Conservation (phyloP, 2,888 invertebrate species). For the Automeris io region DNA sequence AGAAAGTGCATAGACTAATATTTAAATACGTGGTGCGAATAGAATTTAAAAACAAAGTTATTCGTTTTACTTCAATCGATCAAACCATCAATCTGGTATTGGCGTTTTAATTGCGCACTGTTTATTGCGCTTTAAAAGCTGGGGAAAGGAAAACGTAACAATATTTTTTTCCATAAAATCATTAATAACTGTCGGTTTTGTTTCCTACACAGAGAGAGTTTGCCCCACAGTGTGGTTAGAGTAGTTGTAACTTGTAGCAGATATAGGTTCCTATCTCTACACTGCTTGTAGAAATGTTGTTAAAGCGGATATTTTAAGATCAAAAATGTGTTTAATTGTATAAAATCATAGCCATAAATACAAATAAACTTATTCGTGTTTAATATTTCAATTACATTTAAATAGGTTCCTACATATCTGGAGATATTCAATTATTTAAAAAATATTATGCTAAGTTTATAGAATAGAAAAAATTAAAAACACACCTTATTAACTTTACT, state of each 20-base stretch:
- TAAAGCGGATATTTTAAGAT: too few species aligned
- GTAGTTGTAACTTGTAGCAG: slow-evolving; percentile 22
- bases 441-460: too few species aligned
- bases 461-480: too few species aligned
- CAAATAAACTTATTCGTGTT: too few species aligned
- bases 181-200: slow-evolving; percentile 83
- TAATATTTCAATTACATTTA: too few species aligned
- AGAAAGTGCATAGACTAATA: slow-evolving; percentile 11
- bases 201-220: slow-evolving; percentile 67
- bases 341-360: too few species aligned
- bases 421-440: too few species aligned
- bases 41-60: slow-evolving; percentile 12
- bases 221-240: slow-evolving; percentile 52
- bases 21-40: slow-evolving; percentile 9
- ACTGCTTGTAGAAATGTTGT: too few species aligned
- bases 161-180: slow-evolving; percentile 82
- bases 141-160: slow-evolving; percentile 74
- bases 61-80: slow-evolving; percentile 37
- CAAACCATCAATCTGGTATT: slow-evolving; percentile 68
- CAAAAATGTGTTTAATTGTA: too few species aligned
- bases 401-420: too few species aligned
- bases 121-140: slow-evolving; percentile 73
- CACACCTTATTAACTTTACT: too few species aligned
- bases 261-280: too few species aligned
- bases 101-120: slow-evolving; percentile 72